These are phyloP conservation scores for Intellagama lesueurii DNA, from an alignment of 2,797 vertebrate genomes.

Conservation along the genomic window DNA sequence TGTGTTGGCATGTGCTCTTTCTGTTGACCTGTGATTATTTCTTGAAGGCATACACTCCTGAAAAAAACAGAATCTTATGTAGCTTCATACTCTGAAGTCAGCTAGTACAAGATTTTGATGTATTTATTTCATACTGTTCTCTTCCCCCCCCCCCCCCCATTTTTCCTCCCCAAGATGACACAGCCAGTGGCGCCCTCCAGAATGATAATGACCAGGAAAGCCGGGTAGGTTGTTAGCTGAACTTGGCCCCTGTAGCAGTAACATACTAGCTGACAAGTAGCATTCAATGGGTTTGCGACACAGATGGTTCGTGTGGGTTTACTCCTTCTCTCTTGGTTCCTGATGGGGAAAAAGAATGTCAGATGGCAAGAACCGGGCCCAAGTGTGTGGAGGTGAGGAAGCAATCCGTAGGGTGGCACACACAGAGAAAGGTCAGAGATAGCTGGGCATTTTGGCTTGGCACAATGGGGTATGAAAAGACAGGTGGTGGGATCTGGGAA, in stretches of 20 bases:
- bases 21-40: background rate
- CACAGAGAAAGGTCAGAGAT: background rate
- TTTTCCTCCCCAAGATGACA: conserved; percentile 77
- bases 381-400: background rate
- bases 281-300: background rate
- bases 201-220: conserved; percentile 92
- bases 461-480: background rate
- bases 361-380: too few species aligned
- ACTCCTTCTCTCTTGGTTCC: background rate
- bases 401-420: background rate
- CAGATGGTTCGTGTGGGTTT: background rate
- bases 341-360: background rate
- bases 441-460: background rate
- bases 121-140: background rate
- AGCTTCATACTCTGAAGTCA: background rate
- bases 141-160: background rate
- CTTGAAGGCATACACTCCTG: background rate
- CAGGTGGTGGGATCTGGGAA: background rate
- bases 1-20: background rate
- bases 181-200: conserved; percentile 82
- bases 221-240: conserved; percentile 81
- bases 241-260: too few species aligned
- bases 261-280: background rate
- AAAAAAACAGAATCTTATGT: background rate
- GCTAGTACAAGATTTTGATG: background rate